Base-by-base conservation (phyloP, 2,797 vertebrate species). In the Takifugu ocellatus region DNA sequence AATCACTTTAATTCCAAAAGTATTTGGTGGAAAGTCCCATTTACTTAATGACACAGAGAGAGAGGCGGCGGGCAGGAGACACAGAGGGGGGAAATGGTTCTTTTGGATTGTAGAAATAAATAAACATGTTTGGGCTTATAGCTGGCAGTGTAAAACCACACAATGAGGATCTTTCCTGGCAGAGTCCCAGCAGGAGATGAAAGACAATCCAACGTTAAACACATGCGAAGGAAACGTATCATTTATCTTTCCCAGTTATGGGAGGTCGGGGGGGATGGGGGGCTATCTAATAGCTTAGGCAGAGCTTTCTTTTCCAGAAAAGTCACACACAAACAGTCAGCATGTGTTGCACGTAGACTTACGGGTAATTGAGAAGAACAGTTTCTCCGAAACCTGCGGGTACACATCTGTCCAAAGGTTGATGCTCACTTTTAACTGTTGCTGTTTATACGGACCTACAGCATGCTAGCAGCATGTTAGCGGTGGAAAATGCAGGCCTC, bases 91-190 rank as follows among this genome's bases (percentile, higher is more conserved):
- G 46, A 61, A 68, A 81, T 8, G 46, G 55, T 33, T 78, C 75
- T 79, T 86, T 83, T 84, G 84, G 84, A 83, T 87, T 64, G 77
- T 81, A 66, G 86, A 90, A 89, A 90, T 88, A 90, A 92, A 92
- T 88, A 92, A 91, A 91, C 89, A 86, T 82, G 91, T 88, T 87
- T 84, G 70, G 85, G 68, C 85, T 64, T 61, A 85, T 88, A 64
- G 76, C 83, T 72, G 1, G 45, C 59, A 78, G 78, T 74, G 62
- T 84, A 78, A 79, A 79, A 80, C 77, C 70, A 54, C 72, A 72
- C 66, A 82, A 68, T 66, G 74, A 66, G 74, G 74, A 59, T 69
- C 68, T 81, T 84, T 88, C 81, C 83, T 90, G 84, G 85, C 86
- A 76, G 50, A 54, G 64, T 53, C 69, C 84, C 85, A 87, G 59